Conservation (phyloP, 2,888 invertebrate species). For the Octonoba sinensis region DNA sequence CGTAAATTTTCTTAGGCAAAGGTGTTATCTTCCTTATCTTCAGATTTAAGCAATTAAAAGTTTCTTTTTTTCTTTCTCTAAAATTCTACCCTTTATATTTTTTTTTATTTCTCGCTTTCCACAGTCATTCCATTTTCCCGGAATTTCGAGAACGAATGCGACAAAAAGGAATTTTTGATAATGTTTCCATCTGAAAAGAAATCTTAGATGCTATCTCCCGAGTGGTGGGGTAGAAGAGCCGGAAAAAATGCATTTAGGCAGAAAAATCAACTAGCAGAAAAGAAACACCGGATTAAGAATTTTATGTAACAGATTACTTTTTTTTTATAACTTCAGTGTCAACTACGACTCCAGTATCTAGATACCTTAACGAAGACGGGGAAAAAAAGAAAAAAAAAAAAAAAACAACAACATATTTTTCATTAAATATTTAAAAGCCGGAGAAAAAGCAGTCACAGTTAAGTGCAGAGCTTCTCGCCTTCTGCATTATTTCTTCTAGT, state of each 20-base stretch:
- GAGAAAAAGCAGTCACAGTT: constrained; percentile 5
- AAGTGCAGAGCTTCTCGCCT: constrained; percentile 27
- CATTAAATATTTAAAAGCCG: constrained; percentile 59
- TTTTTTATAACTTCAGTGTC: constrained; percentile 33
- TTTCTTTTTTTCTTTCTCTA: neutral
- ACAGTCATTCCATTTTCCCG: constrained; percentile 15
- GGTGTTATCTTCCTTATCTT: too few relatives aligned
- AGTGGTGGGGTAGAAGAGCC: constrained; percentile 13
- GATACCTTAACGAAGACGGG: constrained; percentile 26
- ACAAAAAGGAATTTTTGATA: constrained; percentile 58
- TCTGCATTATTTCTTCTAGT: constrained; percentile 29
- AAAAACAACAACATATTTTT: constrained; percentile 19
- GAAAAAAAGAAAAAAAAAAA: too few relatives aligned
- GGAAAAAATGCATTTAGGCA: neutral
- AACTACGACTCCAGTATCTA: constrained; percentile 9
- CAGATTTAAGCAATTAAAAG: too few relatives aligned
- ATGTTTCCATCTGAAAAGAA: constrained; percentile 32
- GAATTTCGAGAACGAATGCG: neutral
- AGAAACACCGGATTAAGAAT: constrained; percentile 45
- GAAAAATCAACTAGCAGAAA: constrained; percentile 43
- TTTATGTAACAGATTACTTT: constrained; percentile 48
- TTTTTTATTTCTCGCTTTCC: neutral
- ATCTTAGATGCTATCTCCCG: constrained; percentile 45
- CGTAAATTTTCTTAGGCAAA: too few relatives aligned
- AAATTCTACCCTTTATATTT: neutral